These are phyloP conservation scores for Myzus persicae DNA, from an alignment of 1,140 invertebrate species.

Conservation along the genomic window DNA sequence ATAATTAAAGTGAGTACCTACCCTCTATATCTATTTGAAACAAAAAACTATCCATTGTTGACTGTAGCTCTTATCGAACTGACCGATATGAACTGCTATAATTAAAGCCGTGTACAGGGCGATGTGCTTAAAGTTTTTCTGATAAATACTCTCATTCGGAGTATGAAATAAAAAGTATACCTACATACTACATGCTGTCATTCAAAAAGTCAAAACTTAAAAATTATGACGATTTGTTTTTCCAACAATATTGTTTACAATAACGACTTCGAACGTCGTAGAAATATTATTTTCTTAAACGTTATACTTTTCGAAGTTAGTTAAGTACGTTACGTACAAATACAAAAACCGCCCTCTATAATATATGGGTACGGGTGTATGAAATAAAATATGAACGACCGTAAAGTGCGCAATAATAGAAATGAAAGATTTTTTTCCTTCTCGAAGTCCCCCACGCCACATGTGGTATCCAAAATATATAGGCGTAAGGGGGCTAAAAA, in stretches of 20 bases:
- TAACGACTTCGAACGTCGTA: not conserved
- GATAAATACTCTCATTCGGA: not conserved
- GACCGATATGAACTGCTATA: not conserved
- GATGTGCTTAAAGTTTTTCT: not conserved
- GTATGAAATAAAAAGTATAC: too few relatives aligned
- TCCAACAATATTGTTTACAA: not conserved
- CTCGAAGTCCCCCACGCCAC: not conserved
- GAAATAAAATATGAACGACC: slow-evolving; percentile 1
- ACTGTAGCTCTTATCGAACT: not conserved
- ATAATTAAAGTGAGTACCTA: not conserved
- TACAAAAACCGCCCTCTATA: not conserved
- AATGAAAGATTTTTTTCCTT: not conserved
- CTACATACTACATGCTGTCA: not conserved
- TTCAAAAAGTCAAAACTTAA: not conserved
- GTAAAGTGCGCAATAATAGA: not conserved
- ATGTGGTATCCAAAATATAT: not conserved
- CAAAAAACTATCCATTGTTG: not conserved
- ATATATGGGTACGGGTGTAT: not conserved
- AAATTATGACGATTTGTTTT: not conserved
- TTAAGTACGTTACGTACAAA: not conserved
- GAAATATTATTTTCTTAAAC: not conserved
- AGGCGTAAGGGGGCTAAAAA: not conserved
- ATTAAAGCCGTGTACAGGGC: not conserved
- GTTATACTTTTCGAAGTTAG: not conserved
- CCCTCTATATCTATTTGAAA: not conserved